These are phyloP conservation scores for Zonotrichia leucophrys DNA, from an alignment of 2,113 vertebrate species.

Conservation along the genomic window DNA sequence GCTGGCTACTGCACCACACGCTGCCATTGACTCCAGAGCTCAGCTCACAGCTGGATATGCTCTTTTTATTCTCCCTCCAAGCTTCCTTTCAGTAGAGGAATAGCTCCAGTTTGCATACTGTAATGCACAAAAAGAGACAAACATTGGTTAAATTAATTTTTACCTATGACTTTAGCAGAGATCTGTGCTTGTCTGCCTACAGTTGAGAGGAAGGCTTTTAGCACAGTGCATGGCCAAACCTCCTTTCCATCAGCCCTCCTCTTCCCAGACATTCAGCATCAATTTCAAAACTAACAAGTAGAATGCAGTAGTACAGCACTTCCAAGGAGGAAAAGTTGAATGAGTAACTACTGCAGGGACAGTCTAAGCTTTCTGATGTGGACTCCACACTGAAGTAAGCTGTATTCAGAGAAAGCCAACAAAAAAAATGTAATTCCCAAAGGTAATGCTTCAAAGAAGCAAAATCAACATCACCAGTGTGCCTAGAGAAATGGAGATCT, in stretches of 20 bases:
- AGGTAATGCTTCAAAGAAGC: conserved; percentile 66
- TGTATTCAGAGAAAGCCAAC: conserved; percentile 52
- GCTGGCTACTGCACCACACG: background rate
- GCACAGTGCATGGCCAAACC: background rate
- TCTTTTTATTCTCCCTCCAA: background rate
- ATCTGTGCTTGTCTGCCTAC: background rate
- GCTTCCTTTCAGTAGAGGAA: conserved; percentile 8
- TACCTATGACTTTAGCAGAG: conserved; percentile 1
- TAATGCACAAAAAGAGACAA: conserved; percentile 16
- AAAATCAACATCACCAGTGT: conserved; percentile 62
- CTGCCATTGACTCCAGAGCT: background rate
- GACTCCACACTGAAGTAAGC: conserved; percentile 48
- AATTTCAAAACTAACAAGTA: conserved; percentile 36
- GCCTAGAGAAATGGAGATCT: conserved; percentile 59
- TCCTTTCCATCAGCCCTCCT: background rate
- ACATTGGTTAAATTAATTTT: background rate
- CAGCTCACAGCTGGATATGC: background rate
- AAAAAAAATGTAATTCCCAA: conserved; percentile 17
- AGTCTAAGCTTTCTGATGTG: conserved; percentile 49
- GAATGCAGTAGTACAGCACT: conserved; percentile 45
- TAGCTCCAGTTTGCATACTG: background rate
- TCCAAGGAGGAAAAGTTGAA: conserved; percentile 17
- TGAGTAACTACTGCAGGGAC: conserved; percentile 44
- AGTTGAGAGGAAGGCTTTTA: background rate
- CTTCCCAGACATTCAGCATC: conserved; percentile 29